Percentiles rank a stretch among this genome's conserved stretches.
Evolutionary conservation across 2,888 invertebrate genomes (phyloP).

Genomic region (Drosophila stalkeri): DNA sequence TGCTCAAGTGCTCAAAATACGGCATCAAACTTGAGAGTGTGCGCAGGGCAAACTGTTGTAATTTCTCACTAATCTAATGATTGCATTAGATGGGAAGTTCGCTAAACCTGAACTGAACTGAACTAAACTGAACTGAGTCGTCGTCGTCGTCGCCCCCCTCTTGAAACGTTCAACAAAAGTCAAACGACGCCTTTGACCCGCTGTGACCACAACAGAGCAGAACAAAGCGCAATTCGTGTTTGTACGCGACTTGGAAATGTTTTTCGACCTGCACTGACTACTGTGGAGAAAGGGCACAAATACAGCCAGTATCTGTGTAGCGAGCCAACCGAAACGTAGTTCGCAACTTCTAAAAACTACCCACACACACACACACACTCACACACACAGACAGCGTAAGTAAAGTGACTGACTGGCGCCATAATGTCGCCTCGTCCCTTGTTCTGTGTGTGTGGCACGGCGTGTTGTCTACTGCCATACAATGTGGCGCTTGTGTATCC

Average conservation of each 20-base stretch:
- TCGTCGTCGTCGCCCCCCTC: background rate
- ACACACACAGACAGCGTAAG: slow-evolving; percentile 2
- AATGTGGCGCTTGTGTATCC: slow-evolving; percentile 55
- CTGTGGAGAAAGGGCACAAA: slow-evolving; percentile 47
- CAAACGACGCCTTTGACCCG: slow-evolving; percentile 68
- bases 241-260: slow-evolving; percentile 40
- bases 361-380: slow-evolving; percentile 5
- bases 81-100: slow-evolving; percentile 38
- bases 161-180: slow-evolving; percentile 30
- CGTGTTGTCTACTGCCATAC: slow-evolving; percentile 47
- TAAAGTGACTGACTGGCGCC: slow-evolving; percentile 76
- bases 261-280: slow-evolving; percentile 32
- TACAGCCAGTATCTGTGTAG: slow-evolving; percentile 2
- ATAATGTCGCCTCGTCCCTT: slow-evolving; percentile 73
- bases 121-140: background rate
- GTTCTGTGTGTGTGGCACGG: slow-evolving; percentile 34
- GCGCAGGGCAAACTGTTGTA: slow-evolving; percentile 20
- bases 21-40: slow-evolving; percentile 5
- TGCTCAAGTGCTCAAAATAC: slow-evolving; percentile 17
- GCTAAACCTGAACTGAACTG: slow-evolving; percentile 23
- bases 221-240: slow-evolving; percentile 33
- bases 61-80: slow-evolving; percentile 52
- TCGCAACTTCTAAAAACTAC: slow-evolving; percentile 29
- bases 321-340: slow-evolving; percentile 18
- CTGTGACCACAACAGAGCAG: slow-evolving; percentile 54